These are phyloP conservation scores for Himalopsyche phryganea DNA, from an alignment of 1,140 invertebrate genomes.

Conservation along the genomic window DNA sequence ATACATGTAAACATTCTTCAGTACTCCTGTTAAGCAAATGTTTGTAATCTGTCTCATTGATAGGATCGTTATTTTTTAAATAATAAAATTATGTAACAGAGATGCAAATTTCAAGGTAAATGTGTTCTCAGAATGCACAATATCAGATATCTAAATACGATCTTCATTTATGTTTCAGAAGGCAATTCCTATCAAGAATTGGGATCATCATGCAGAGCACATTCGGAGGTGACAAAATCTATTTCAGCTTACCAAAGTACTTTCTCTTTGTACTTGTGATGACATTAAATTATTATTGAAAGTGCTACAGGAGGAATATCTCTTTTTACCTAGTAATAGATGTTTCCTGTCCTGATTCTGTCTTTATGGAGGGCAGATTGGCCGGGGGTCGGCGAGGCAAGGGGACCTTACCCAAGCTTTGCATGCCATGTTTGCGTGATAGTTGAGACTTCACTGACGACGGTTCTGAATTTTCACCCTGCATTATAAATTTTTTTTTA, in stretches of 20 bases:
- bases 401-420: constrained; percentile 96
- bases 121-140: neutral
- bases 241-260: too few species aligned
- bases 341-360: constrained; percentile 67
- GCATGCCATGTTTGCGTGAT: constrained; percentile 95
- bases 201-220: constrained; percentile 10
- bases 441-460: constrained; percentile 83
- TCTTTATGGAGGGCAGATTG: constrained; percentile 96
- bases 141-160: constrained; percentile 4
- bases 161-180: constrained; percentile 28
- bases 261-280: too few species aligned
- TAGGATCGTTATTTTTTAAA: too few species aligned
- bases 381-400: constrained; percentile 91
- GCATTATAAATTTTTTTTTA: too few species aligned
- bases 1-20: neutral
- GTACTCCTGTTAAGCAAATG: neutral
- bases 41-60: too few species aligned
- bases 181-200: constrained; percentile 32
- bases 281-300: too few species aligned
- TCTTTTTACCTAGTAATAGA: constrained; percentile 47
- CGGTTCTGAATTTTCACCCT: constrained; percentile 86
- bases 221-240: too few species aligned
- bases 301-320: too few species aligned
- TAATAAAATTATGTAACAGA: too few species aligned
- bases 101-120: neutral